Percentiles rank a stretch among this genome's conserved stretches.
phyloP scores from a whole-genome alignment of 1,140 invertebrate genomes.

The Manduca sexta region DNA sequence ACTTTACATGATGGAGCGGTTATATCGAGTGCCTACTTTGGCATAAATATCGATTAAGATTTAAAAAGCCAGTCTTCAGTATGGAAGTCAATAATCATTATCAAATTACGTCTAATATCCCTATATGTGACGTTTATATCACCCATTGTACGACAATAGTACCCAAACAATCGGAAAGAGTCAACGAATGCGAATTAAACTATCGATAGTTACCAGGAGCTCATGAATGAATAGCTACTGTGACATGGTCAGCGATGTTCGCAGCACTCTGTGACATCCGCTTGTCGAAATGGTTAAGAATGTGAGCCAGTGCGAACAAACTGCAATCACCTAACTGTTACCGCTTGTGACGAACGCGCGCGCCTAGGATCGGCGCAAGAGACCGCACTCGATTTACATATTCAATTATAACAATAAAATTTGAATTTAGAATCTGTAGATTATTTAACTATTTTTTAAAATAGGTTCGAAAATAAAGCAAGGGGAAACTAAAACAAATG shows the following conservation, averaged over 20 bases:
- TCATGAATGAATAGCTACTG: conserved; percentile 16
- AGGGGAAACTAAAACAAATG: conserved; percentile 7
- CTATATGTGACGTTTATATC: no score
- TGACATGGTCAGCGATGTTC: conserved; percentile 21
- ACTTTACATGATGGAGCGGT: no score
- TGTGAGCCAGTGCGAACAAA: conserved; percentile 40
- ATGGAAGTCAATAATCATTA: no score
- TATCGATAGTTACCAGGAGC: neutral
- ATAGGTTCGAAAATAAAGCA: neutral
- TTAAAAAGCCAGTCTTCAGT: no score
- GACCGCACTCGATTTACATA: conserved; percentile 28
- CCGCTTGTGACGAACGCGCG: conserved; percentile 49
- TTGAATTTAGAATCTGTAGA: neutral
- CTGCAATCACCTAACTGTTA: conserved; percentile 50
- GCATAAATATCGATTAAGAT: no score
- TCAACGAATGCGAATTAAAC: neutral
- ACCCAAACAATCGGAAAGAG: no score
- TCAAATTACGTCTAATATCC: no score
- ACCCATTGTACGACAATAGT: no score
- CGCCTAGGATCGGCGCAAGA: conserved; percentile 12
- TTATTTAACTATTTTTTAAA: neutral
- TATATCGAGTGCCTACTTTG: no score
- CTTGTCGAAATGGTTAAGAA: conserved; percentile 53
- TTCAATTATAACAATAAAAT: conserved; percentile 11
- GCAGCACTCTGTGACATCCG: conserved; percentile 37